Percentiles rank a stretch among this genome's conserved stretches.
Conservation (phyloP, 2,888 invertebrate genomes). For the Idaea aversata region DNA sequence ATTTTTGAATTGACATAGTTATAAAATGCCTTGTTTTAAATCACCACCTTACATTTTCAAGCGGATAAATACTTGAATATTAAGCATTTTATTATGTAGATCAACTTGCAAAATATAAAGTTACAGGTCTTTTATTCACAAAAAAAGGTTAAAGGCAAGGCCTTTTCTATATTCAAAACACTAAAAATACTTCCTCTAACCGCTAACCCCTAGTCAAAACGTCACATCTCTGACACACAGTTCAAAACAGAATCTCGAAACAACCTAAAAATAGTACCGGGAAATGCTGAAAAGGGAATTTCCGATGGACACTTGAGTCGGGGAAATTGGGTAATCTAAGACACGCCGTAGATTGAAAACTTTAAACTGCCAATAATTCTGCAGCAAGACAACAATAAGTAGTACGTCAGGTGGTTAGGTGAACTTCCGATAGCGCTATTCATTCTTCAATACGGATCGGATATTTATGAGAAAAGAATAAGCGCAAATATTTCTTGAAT, state of each 20-base stretch:
- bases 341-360: neutral
- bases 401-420: neutral
- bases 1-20: neutral
- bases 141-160: neutral
- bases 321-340: neutral
- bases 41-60: too few species aligned
- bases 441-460: neutral
- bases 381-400: neutral
- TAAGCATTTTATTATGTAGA: too few species aligned
- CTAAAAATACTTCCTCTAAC: neutral
- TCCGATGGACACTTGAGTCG: constrained; percentile 1
- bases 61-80: too few species aligned
- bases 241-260: neutral
- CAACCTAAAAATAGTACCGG: neutral
- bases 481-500: neutral
- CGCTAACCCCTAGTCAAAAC: neutral
- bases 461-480: neutral
- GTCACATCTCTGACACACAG: neutral
- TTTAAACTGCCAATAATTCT: neutral
- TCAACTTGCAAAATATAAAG: too few species aligned
- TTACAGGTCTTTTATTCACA: too few species aligned
- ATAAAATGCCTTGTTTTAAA: too few species aligned
- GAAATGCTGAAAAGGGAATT: constrained; percentile 1
- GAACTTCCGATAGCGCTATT: neutral
- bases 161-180: neutral